These are phyloP conservation scores for Clangula hyemalis DNA, from an alignment of 2,797 vertebrate genomes.

Conservation along the genomic window DNA sequence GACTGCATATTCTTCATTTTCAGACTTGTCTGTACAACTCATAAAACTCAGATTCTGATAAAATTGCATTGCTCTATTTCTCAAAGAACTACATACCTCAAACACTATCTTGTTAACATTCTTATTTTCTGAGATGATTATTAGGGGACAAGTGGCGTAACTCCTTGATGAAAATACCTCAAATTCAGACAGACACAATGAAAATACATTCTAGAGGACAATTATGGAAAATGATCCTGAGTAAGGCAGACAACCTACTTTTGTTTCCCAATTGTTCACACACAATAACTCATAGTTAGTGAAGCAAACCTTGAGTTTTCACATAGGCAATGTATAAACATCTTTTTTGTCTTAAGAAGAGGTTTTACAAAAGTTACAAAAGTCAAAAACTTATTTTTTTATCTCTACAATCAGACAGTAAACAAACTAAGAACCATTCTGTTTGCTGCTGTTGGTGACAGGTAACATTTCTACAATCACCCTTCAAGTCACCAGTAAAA, in stretches of 20 bases:
- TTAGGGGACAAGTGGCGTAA: not conserved
- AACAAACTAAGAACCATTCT: not conserved
- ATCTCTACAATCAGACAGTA: not conserved
- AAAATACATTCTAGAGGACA: not conserved
- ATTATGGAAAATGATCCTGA: not conserved
- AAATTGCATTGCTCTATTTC: not conserved
- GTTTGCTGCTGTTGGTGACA: not conserved
- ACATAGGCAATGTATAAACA: not conserved
- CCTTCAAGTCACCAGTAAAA: not conserved
- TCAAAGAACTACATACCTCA: not conserved
- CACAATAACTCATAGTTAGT: not conserved
- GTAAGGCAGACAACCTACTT: not conserved
- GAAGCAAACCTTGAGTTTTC: not conserved
- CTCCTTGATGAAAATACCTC: not conserved
- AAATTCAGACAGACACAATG: not conserved
- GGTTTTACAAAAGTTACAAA: not conserved
- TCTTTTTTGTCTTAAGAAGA: not conserved
- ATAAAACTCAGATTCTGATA: not conserved
- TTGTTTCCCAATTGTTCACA: not conserved
- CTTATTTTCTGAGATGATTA: not conserved
- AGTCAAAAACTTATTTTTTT: not conserved
- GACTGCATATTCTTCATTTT: not conserved
- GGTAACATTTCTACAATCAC: not conserved
- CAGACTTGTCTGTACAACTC: not conserved
- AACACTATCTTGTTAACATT: not conserved